Conservation (phyloP, 2,888 invertebrate species). For the Galerucella pusilla region DNA sequence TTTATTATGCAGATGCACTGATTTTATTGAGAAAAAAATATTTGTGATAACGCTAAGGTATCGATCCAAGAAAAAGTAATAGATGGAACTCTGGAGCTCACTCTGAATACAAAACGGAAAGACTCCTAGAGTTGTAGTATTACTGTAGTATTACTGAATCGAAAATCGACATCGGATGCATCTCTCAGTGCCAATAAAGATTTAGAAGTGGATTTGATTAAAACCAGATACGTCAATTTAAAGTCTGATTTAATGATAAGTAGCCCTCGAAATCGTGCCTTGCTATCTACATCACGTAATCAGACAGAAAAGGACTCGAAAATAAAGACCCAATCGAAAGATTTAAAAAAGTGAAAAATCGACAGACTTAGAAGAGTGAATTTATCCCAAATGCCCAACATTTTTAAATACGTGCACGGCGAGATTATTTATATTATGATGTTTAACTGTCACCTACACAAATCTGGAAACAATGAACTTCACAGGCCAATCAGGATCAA, state of each 20-base stretch:
- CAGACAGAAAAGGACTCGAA: conserved; percentile 29
- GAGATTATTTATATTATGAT: too few species aligned
- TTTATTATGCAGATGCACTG: not conserved
- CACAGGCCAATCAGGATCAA: too few species aligned
- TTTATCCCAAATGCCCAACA: too few species aligned
- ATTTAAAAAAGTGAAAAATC: too few species aligned
- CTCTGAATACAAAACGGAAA: conserved; percentile 29
- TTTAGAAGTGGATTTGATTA: conserved; percentile 55
- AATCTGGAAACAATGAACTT: too few species aligned
- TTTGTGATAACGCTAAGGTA: conserved; percentile 5
- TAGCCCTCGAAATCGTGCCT: conserved; percentile 50
- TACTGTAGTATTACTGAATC: conserved; percentile 28
- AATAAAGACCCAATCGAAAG: too few species aligned
- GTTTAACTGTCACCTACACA: too few species aligned
- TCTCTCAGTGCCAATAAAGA: conserved; percentile 37
- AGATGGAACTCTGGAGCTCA: conserved; percentile 20
- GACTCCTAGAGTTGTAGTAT: conserved; percentile 21
- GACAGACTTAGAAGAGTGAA: too few species aligned
- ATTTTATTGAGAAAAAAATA: conserved; percentile 1
- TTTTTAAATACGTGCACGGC: too few species aligned
- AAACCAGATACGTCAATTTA: conserved; percentile 60
- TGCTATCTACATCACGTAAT: conserved; percentile 57
- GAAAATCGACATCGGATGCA: conserved; percentile 16
- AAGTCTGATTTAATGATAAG: conserved; percentile 60
- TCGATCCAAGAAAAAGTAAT: conserved; percentile 15